Evolutionary conservation across 2,888 invertebrate species (phyloP).

Genomic region (Arenicola marina): DNA sequence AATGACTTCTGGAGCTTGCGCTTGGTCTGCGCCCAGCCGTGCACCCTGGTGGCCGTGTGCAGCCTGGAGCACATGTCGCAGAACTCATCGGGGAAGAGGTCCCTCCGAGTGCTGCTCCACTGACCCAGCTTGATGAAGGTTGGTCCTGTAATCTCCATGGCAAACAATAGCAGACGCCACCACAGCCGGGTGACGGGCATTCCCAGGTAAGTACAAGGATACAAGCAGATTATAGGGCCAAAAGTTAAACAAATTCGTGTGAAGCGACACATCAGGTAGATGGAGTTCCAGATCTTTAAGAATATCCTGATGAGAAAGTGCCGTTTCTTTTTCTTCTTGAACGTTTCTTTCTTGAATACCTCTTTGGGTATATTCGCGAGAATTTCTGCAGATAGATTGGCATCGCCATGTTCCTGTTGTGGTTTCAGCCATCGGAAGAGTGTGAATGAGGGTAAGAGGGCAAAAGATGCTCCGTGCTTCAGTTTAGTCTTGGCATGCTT

Average conservation of each 20-base stretch:
- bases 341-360: constrained; percentile 22
- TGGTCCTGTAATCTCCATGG: constrained; percentile 62
- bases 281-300: neutral
- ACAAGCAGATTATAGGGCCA: constrained; percentile 38
- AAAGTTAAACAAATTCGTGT: constrained; percentile 36
- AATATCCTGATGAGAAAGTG: constrained; percentile 5
- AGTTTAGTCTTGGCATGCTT: no score
- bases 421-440: no score
- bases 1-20: constrained; percentile 50
- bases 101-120: constrained; percentile 64
- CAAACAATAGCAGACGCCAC: constrained; percentile 41
- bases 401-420: no score
- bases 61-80: constrained; percentile 60
- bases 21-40: constrained; percentile 61
- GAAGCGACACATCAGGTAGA: constrained; percentile 18
- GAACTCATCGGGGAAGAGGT: constrained; percentile 63
- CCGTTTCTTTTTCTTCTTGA: constrained; percentile 7
- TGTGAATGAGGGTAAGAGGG: no score
- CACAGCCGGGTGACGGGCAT: constrained; percentile 29
- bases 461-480: no score
- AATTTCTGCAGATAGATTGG: neutral
- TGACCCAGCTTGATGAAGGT: constrained; percentile 66
- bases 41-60: constrained; percentile 55
- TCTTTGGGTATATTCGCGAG: constrained; percentile 15
- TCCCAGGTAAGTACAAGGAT: constrained; percentile 38